Evolutionary conservation across 2,113 vertebrate species (phyloP).

Genomic region (Tragelaphus imberbis): DNA sequence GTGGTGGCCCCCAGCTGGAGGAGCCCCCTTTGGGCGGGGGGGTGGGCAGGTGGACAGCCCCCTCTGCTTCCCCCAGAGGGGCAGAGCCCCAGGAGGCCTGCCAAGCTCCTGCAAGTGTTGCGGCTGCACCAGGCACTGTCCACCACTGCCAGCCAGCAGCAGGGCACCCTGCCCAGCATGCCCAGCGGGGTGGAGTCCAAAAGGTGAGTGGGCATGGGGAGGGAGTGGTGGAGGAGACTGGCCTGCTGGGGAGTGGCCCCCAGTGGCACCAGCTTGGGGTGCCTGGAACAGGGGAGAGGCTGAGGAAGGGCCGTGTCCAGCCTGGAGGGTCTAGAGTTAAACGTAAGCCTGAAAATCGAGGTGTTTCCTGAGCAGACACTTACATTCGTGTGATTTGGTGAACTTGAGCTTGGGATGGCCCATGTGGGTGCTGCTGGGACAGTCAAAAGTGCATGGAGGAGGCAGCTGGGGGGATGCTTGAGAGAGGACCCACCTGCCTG

Average conservation of each 20-base stretch:
- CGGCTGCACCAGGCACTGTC: accelerated
- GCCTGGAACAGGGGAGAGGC: background rate
- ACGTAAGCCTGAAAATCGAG: background rate
- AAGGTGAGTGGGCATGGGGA: slow-evolving; percentile 7
- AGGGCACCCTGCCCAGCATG: background rate
- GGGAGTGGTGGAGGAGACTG: background rate
- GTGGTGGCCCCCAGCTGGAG: background rate
- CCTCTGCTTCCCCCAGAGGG: background rate
- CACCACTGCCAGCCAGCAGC: background rate
- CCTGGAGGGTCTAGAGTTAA: background rate
- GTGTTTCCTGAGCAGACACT: background rate
- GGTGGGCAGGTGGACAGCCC: background rate
- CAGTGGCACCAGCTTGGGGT: background rate
- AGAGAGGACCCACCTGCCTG: background rate
- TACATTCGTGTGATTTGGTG: background rate
- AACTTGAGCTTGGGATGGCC: background rate
- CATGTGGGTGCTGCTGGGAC: background rate
- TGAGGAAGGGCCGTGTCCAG: background rate
- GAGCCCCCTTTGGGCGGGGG: accelerated
- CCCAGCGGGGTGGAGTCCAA: background rate
- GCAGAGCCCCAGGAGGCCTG: background rate
- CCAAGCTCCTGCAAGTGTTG: accelerated
- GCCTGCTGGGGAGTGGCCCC: background rate
- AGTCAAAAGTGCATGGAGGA: background rate
- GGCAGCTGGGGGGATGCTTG: background rate